Percentiles rank a stretch among this genome's conserved stretches.
These are phyloP conservation scores for Gulo gulo DNA, from an alignment of 2,113 vertebrate species.

Conservation along the genomic window DNA sequence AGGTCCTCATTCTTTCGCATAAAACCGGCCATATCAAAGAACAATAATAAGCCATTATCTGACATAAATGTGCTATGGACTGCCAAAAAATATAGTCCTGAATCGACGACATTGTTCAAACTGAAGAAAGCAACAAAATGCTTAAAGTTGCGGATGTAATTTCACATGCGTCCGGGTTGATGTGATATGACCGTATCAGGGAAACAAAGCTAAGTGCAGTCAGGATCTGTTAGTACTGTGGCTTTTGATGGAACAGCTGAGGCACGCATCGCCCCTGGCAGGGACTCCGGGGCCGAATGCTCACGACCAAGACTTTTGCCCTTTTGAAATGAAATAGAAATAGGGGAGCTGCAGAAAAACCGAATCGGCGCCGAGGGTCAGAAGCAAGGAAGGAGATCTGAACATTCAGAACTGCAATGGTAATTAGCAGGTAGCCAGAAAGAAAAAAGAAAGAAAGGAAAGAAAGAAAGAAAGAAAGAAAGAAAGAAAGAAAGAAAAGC, in stretches of 20 bases:
- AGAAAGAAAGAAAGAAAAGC: neutral
- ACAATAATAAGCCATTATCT: slow-evolving; percentile 94
- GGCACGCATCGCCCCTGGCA: slow-evolving; percentile 92
- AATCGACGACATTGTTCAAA: slow-evolving; percentile 91
- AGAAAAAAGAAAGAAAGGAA: neutral
- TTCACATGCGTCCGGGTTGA: slow-evolving; percentile 93
- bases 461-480: neutral
- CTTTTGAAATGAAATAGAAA: slow-evolving; percentile 92
- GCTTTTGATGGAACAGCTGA: slow-evolving; percentile 95
- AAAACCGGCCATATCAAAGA: slow-evolving; percentile 91
- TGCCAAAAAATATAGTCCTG: slow-evolving; percentile 89
- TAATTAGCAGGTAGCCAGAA: slow-evolving; percentile 75
- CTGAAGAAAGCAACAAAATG: slow-evolving; percentile 90
- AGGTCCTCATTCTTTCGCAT: slow-evolving; percentile 88
- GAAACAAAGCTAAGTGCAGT: slow-evolving; percentile 98
- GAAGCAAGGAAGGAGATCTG: slow-evolving; percentile 48
- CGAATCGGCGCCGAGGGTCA: slow-evolving; percentile 27
- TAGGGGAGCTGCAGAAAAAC: slow-evolving; percentile 71
- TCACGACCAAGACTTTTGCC: slow-evolving; percentile 89
- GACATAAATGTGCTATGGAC: slow-evolving; percentile 91
- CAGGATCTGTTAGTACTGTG: slow-evolving; percentile 94
- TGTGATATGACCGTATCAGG: slow-evolving; percentile 96
- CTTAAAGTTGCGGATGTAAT: slow-evolving; percentile 89
- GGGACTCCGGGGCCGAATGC: slow-evolving; percentile 89
- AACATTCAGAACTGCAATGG: slow-evolving; percentile 31